These are phyloP conservation scores for Xenotilapia caudafasciata DNA, from an alignment of 2,113 vertebrate genomes.

Conservation along the genomic window DNA sequence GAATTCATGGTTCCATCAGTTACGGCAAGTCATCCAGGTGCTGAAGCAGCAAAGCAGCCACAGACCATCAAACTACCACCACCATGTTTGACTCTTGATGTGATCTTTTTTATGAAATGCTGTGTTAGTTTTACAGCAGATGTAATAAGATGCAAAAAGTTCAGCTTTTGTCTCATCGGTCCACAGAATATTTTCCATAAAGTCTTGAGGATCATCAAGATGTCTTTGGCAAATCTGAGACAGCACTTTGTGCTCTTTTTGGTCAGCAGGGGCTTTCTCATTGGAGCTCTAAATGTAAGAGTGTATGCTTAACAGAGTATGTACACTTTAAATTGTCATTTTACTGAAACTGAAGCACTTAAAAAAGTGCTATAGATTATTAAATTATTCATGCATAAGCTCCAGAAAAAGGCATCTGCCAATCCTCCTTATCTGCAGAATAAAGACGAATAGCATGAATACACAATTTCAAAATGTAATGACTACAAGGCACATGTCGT, in stretches of 20 bases:
- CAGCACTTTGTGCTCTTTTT: not conserved
- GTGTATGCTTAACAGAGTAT: not conserved
- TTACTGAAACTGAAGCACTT: not conserved
- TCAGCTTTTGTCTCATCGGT: not conserved
- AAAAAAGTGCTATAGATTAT: not conserved
- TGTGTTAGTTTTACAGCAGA: not conserved
- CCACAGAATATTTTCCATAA: not conserved
- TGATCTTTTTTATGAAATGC: not conserved
- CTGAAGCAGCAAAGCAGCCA: not conserved
- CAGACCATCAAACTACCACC: not conserved
- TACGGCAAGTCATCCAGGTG: not conserved
- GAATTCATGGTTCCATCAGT: not conserved
- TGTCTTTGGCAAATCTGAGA: not conserved
- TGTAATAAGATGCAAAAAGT: not conserved
- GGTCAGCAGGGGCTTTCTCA: not conserved
- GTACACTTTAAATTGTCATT: not conserved
- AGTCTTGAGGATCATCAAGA: not conserved
- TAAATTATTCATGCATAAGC: not conserved
- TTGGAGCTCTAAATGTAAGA: not conserved
- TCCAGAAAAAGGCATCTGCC: not conserved
- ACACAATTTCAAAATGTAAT: not conserved
- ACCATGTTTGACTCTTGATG: not conserved
- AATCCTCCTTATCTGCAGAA: not conserved
- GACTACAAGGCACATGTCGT: not conserved
- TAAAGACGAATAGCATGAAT: not conserved